Percentiles rank a stretch among this genome's conserved stretches.
phyloP scores from a whole-genome alignment of 2,113 vertebrate genomes.

The Ciconia maguari region DNA sequence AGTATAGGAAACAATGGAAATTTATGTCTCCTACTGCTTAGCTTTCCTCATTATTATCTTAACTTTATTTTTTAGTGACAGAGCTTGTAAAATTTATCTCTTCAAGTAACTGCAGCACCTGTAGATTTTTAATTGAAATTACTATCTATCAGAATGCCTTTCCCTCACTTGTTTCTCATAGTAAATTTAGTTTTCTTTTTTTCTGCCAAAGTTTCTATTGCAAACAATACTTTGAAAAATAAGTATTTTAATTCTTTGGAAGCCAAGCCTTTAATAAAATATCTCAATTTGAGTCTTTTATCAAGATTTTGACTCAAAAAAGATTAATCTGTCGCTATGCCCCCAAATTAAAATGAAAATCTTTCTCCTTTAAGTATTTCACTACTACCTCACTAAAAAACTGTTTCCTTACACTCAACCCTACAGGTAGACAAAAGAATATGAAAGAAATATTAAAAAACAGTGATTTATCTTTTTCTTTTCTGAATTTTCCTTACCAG shows the following conservation, averaged over 20 bases:
- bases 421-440: not conserved
- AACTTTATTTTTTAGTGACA: not conserved
- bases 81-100: not conserved
- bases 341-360: not conserved
- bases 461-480: not conserved
- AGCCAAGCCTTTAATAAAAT: not conserved
- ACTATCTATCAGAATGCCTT: not conserved
- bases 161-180: not conserved
- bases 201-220: not conserved
- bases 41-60: not conserved
- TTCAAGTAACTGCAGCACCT: not conserved
- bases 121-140: not conserved
- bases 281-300: not conserved
- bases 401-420: not conserved
- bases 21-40: not conserved
- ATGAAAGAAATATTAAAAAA: not conserved
- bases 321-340: not conserved
- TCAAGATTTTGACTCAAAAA: not conserved
- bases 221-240: not conserved
- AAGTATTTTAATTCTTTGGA: not conserved
- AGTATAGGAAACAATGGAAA: not conserved
- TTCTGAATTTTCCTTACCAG: not conserved
- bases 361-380: not conserved
- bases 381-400: not conserved
- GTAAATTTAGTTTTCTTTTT: not conserved